Evolutionary conservation across 2,888 invertebrate genomes (phyloP).

Genomic region (Dolichomitus sp.): DNA sequence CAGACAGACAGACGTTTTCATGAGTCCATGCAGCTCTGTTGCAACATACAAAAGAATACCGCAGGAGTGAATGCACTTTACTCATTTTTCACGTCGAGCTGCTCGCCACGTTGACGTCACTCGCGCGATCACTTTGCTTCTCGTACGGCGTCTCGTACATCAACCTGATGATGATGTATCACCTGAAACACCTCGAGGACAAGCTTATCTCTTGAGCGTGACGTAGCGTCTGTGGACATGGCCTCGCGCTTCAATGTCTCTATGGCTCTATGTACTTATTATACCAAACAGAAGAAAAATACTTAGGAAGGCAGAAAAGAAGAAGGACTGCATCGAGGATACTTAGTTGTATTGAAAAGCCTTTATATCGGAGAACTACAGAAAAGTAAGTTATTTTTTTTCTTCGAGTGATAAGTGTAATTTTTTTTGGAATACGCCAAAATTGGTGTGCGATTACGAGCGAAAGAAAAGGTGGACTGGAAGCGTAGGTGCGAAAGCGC

Average conservation of each 20-base stretch:
- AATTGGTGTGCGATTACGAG: neutral
- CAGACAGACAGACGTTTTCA: constrained; percentile 1
- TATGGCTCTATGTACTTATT: neutral
- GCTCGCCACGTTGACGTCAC: constrained; percentile 40
- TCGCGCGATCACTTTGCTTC: constrained; percentile 55
- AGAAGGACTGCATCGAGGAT: neutral
- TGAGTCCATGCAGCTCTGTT: neutral
- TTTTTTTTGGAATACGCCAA: constrained; percentile 7
- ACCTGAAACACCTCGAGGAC: constrained; percentile 44
- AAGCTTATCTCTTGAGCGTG: constrained; percentile 44
- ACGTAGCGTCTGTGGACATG: constrained; percentile 20
- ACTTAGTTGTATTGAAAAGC: neutral
- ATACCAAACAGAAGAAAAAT: neutral
- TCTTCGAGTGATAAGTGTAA: neutral
- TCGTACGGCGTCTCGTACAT: constrained; percentile 49
- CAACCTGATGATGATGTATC: constrained; percentile 62
- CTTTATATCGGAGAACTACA: neutral
- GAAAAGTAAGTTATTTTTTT: too few species aligned
- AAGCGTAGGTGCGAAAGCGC: constrained; percentile 57
- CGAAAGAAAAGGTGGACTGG: constrained; percentile 18
- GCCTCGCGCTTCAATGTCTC: constrained; percentile 5
- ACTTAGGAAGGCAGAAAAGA: neutral
- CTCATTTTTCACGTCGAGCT: constrained; percentile 57
- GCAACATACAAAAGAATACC: constrained; percentile 3
- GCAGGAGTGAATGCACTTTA: constrained; percentile 47